Evolutionary conservation across 2,113 vertebrate genomes (phyloP).

Genomic region (Gavialis gangeticus): DNA sequence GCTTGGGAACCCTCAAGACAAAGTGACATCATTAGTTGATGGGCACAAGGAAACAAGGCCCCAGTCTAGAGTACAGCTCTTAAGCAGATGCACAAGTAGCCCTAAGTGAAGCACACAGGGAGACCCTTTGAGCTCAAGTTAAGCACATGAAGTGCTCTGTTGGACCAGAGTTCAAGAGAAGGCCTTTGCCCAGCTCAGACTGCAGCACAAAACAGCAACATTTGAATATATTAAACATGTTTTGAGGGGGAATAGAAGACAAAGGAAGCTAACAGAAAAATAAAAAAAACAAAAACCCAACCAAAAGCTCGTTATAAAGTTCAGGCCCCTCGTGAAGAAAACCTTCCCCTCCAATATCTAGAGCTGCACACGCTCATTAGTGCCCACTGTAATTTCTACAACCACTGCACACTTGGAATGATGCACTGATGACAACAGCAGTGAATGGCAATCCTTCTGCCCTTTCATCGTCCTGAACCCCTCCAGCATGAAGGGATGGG

Average conservation of each 20-base stretch:
- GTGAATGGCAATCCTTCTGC: fast-evolving
- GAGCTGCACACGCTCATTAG: not conserved
- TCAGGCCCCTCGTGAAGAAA: not conserved
- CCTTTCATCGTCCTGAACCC: not conserved
- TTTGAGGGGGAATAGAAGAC: not conserved
- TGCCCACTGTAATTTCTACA: fast-evolving
- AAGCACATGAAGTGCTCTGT: not conserved
- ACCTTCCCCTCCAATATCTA: not conserved
- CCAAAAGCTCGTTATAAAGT: fast-evolving
- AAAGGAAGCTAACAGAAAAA: conserved; percentile 2
- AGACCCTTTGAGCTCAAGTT: not conserved
- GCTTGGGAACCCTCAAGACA: not conserved
- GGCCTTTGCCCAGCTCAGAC: not conserved
- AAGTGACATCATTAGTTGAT: not conserved
- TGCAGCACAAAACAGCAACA: not conserved
- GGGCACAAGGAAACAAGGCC: not conserved
- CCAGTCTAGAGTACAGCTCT: not conserved
- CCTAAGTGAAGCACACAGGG: not conserved
- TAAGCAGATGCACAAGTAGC: conserved; percentile 3
- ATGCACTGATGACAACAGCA: fast-evolving
- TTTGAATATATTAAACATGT: conserved; percentile 60
- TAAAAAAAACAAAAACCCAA: not conserved
- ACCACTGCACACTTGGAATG: not conserved
- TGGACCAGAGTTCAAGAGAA: conserved; percentile 42
- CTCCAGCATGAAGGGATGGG: not conserved